Evolutionary conservation across 2,888 invertebrate species (phyloP).

Genomic region (Sarcophaga rosellei): DNA sequence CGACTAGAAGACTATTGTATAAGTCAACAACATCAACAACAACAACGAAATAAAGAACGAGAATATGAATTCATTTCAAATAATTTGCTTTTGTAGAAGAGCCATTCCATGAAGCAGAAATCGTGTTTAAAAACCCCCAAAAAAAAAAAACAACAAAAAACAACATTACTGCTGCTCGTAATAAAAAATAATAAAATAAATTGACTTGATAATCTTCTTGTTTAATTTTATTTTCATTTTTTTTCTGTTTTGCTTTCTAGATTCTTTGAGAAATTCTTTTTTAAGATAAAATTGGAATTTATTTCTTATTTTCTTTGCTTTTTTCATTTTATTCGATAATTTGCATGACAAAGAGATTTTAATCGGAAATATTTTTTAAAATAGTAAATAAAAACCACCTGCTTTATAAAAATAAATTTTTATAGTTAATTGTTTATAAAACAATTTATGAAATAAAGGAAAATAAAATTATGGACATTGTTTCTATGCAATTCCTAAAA

Average conservation of each 20-base stretch:
- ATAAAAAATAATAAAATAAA: conserved; percentile 12
- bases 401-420: no score
- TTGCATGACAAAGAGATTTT: neutral
- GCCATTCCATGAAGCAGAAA: conserved; percentile 21
- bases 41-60: neutral
- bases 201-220: conserved; percentile 42
- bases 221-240: conserved; percentile 20
- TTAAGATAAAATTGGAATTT: no score
- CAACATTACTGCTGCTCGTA: no score
- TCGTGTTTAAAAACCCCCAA: conserved; percentile 20
- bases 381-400: neutral
- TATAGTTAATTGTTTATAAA: no score
- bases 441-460: neutral
- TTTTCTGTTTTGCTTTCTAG: neutral
- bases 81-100: conserved; percentile 38
- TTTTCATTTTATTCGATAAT: no score
- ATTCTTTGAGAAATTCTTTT: no score
- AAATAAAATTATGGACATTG: neutral
- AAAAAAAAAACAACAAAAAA: no score
- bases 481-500: no score
- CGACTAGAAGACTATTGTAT: no score
- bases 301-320: no score
- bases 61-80: conserved; percentile 44
- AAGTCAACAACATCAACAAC: neutral
- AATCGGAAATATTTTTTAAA: neutral